phyloP scores from a whole-genome alignment of 2,113 vertebrate genomes.

The Nyctibius bracteatus region DNA sequence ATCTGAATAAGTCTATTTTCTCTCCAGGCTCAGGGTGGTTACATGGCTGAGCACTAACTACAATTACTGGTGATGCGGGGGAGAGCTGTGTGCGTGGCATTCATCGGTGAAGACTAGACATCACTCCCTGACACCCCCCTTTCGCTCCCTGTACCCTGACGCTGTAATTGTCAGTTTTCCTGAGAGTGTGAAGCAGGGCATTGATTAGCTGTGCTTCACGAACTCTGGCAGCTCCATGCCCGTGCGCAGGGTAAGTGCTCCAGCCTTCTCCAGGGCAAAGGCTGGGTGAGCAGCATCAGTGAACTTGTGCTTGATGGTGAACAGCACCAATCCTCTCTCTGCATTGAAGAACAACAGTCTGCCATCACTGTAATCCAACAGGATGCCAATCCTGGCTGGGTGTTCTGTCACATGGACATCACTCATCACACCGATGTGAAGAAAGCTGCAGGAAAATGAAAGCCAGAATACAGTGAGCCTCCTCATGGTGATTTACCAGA shows the following conservation, averaged over 20 bases:
- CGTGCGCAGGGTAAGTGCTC: slow-evolving; percentile 79
- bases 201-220: slow-evolving; percentile 79
- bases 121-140: neutral
- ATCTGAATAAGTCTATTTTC: neutral
- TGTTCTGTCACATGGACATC: slow-evolving; percentile 78
- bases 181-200: neutral
- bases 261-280: slow-evolving; percentile 86
- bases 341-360: slow-evolving; percentile 88
- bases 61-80: neutral
- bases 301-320: slow-evolving; percentile 80
- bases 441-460: slow-evolving; percentile 68
- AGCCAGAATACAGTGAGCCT: neutral
- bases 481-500: neutral
- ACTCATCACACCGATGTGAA: slow-evolving; percentile 78
- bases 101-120: neutral
- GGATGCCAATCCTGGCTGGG: slow-evolving; percentile 79
- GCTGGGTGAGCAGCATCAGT: slow-evolving; percentile 78
- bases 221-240: slow-evolving; percentile 85
- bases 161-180: neutral
- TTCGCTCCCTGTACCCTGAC: neutral
- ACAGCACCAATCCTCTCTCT: slow-evolving; percentile 83
- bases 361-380: slow-evolving; percentile 84
- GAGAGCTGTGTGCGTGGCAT: neutral
- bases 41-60: neutral
- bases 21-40: neutral